Base-by-base conservation (phyloP, 2,113 vertebrate species). In the Toxotes jaculatrix region DNA sequence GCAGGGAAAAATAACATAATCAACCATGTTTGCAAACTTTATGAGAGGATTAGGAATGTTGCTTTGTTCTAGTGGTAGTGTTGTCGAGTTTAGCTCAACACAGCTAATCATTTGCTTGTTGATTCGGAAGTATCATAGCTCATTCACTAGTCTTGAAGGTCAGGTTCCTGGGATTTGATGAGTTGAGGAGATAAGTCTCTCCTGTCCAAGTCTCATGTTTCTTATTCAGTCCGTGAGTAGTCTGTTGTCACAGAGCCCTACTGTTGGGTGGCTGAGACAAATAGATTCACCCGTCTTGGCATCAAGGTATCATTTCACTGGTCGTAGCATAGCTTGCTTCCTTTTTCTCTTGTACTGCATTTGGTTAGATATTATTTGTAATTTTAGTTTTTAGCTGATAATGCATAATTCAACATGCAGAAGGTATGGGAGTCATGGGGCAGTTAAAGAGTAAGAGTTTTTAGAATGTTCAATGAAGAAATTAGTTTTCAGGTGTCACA, bases 181-280 rank as follows among this genome's bases (percentile, higher is more conserved):
- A 75, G 71, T 53, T 55, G 17, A 56, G 60, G 60, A 73, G 80
- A 84, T 85, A 63, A 71, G 64, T 27, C 45, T 55, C 71, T 74
- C 69, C 53, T 66, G 32, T 64, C 65, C 21, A 10, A 57, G 83
- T 84, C 17, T 91, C 87, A 40, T 74, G 72, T 92, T 89, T 80
- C 88, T 59, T 66, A 65, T 67, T 82, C 11, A 75, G 27, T 43
- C 57, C 31, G 16, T 36, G 27, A 51, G 47, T 4, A 34, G 71
- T 59, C 72, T 32, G 32, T 70, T 86, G 78, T 84, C 66, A 73
- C 10, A 0, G 32, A 77, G 74, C 0, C 36, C 13, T n/a, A 8
- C 60, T 57, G 19, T 45, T 63, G 27, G 38, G 16, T 63, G 23
- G 38, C 57, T 59, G 17, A 76, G 36, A 57, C 43, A 38, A 71